phyloP scores from a whole-genome alignment of 2,797 vertebrate species.

The Amblyopsis hoosieri region DNA sequence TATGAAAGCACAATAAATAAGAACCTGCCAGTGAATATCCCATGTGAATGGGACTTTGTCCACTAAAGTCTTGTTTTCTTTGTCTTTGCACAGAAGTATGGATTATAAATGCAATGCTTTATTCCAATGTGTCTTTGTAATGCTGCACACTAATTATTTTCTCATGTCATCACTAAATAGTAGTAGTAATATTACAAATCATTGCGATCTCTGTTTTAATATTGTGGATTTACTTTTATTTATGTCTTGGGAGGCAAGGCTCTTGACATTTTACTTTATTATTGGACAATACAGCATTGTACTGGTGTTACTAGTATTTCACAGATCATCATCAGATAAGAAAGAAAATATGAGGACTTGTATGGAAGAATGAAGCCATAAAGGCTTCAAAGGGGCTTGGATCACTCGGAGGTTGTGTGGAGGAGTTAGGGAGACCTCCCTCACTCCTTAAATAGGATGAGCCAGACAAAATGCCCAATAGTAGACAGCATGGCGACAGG shows the following conservation, averaged over 20 bases:
- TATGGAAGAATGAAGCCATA: conserved; percentile 32
- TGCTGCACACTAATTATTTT: not conserved
- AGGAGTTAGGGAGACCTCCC: conserved; percentile 64
- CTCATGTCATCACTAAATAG: not conserved
- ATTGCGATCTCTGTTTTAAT: no score
- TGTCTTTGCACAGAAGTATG: conserved; percentile 12
- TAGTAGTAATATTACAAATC: not conserved
- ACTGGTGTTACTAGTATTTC: no score
- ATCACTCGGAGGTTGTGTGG: conserved; percentile 68
- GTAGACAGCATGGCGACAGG: conserved; percentile 67
- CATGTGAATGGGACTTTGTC: conserved; percentile 25
- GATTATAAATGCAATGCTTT: not conserved
- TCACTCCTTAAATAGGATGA: conserved; percentile 68
- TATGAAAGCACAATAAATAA: conserved; percentile 66
- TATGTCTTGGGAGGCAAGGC: no score
- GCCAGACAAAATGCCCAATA: conserved; percentile 62
- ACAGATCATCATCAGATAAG: no score
- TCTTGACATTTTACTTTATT: no score
- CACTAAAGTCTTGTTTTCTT: conserved; percentile 23
- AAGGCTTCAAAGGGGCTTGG: conserved; percentile 41
- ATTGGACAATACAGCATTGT: no score
- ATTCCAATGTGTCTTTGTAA: not conserved
- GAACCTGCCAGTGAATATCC: conserved; percentile 57
- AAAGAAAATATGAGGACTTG: conserved; percentile 1
- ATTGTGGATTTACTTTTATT: no score